Conservation (phyloP, 30 jellyfish, hydroid and myxozoan genomes). For the Hydractinia symbiolongicarpus region DNA sequence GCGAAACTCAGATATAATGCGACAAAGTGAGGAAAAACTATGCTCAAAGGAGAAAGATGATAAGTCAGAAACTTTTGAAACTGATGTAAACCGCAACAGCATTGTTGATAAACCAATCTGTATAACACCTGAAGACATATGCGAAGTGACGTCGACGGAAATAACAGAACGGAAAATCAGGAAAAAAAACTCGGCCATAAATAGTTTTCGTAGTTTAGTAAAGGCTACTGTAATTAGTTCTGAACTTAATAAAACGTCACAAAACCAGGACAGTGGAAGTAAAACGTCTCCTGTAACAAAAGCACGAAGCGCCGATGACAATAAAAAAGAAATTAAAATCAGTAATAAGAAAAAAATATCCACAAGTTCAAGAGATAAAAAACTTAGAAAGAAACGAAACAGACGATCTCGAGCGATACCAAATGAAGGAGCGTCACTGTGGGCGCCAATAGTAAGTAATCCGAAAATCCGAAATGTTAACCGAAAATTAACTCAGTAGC, state of each 20-base stretch:
- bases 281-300: neutral
- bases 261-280: neutral
- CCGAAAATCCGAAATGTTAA: neutral
- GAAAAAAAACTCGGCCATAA: constrained; percentile 30
- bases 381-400: constrained; percentile 43
- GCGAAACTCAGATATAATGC: constrained; percentile 2
- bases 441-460: constrained; percentile 84
- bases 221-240: constrained; percentile 24
- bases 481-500: too few relatives aligned
- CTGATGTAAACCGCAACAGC: constrained; percentile 32
- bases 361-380: neutral
- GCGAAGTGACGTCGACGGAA: constrained; percentile 39
- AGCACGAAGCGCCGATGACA: neutral
- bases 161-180: constrained; percentile 34
- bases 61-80: neutral
- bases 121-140: constrained; percentile 16
- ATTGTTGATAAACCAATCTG: neutral
- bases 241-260: constrained; percentile 9
- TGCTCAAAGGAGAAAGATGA: neutral
- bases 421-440: constrained; percentile 91
- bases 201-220: constrained; percentile 21
- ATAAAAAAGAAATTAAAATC: neutral
- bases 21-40: neutral
- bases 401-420: constrained; percentile 65
- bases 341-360: neutral